phyloP scores from a whole-genome alignment of 1,140 invertebrate species.

The Calycopis cecrops region DNA sequence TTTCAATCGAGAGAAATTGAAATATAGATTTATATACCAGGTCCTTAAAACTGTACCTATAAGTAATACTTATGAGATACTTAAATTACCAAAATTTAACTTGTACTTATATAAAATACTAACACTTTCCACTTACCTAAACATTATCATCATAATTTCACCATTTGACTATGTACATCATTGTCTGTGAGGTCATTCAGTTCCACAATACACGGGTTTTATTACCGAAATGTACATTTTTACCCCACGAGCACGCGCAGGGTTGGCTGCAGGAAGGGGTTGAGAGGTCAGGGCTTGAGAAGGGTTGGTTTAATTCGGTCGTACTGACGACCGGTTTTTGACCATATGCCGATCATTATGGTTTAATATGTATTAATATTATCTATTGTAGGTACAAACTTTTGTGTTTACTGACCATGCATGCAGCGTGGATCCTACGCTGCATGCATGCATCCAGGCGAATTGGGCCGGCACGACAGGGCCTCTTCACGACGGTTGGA shows the following conservation, averaged over 20 bases:
- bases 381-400: background rate
- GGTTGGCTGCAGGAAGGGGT: conserved; percentile 43
- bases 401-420: background rate
- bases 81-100: no score
- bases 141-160: no score
- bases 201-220: conserved; percentile 47
- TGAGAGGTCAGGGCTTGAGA: conserved; percentile 48
- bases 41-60: no score
- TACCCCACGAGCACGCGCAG: conserved; percentile 41
- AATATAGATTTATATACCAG: no score
- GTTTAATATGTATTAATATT: background rate
- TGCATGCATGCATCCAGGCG: background rate
- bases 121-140: no score
- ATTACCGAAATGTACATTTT: conserved; percentile 46
- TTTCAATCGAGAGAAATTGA: no score
- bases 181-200: no score
- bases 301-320: conserved; percentile 24
- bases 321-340: conserved; percentile 30
- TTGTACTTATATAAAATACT: no score
- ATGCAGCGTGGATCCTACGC: background rate
- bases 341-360: conserved; percentile 5
- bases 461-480: background rate
- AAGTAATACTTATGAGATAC: no score
- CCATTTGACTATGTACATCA: no score
- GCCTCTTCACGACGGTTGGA: background rate